These are phyloP conservation scores for Ctenoplectra terminalis DNA, from an alignment of 1,140 invertebrate species.

Conservation along the genomic window DNA sequence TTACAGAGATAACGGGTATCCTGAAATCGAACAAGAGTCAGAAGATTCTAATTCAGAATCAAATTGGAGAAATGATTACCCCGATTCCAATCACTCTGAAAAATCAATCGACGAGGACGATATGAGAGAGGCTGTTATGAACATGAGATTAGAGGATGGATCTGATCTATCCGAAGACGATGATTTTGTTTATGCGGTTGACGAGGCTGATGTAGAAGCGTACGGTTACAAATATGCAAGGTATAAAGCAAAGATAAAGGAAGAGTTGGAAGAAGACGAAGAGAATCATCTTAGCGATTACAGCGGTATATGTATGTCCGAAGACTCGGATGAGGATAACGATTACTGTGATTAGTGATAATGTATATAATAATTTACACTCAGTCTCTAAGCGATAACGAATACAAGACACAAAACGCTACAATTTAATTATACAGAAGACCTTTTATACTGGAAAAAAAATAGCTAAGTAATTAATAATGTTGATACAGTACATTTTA, in stretches of 20 bases:
- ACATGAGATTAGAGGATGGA: constrained; percentile 65
- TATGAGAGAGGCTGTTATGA: constrained; percentile 74
- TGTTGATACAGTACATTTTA: neutral
- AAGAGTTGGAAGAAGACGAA: constrained; percentile 64
- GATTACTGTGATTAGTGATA: neutral
- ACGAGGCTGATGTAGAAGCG: constrained; percentile 81
- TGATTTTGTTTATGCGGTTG: constrained; percentile 81
- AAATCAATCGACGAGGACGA: constrained; percentile 71
- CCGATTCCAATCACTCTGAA: constrained; percentile 80
- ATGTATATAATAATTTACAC: neutral
- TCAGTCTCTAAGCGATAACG: neutral
- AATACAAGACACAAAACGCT: neutral
- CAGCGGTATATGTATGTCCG: neutral
- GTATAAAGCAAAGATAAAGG: constrained; percentile 81
- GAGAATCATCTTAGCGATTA: neutral
- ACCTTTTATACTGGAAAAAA: neutral
- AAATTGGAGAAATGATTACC: constrained; percentile 84
- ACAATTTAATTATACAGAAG: neutral
- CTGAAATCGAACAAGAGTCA: constrained; percentile 73
- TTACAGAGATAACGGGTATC: constrained; percentile 64
- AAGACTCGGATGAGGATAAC: neutral
- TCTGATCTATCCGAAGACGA: constrained; percentile 78
- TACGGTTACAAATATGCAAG: constrained; percentile 84
- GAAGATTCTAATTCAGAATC: constrained; percentile 84
- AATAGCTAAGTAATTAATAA: neutral